These are phyloP conservation scores for Syrista parreyssii DNA, from an alignment of 2,888 invertebrate genomes.

Conservation along the genomic window DNA sequence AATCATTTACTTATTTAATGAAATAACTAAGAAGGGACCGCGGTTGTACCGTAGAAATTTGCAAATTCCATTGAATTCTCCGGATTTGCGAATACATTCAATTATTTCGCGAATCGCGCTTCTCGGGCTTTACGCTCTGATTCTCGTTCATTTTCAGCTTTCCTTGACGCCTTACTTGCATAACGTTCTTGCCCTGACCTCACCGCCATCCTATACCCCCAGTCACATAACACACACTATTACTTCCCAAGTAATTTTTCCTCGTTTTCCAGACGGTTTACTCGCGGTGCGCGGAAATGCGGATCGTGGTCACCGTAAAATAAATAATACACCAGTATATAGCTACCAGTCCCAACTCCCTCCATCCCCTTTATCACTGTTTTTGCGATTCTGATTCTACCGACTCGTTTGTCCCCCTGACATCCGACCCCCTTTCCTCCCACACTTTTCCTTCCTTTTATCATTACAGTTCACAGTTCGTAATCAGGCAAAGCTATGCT, in stretches of 20 bases:
- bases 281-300: slow-evolving; percentile 45
- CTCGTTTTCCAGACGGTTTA: slow-evolving; percentile 62
- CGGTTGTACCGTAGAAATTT: background rate
- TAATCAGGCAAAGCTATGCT: background rate
- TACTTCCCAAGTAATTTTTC: slow-evolving; percentile 56
- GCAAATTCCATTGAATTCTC: background rate
- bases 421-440: background rate
- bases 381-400: slow-evolving; percentile 6
- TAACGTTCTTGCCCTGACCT: background rate
- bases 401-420: background rate
- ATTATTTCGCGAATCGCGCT: slow-evolving; percentile 10
- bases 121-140: slow-evolving; percentile 22
- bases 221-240: slow-evolving; percentile 26
- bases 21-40: background rate
- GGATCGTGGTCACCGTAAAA: slow-evolving; percentile 54
- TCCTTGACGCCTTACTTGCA: slow-evolving; percentile 17
- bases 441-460: background rate
- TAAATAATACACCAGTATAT: slow-evolving; percentile 47
- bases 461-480: background rate
- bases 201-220: background rate
- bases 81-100: background rate
- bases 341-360: slow-evolving; percentile 8
- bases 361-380: slow-evolving; percentile 31
- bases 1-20: background rate
- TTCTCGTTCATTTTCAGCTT: slow-evolving; percentile 18